A percentile compares a stretch with the other conserved stretches of the same genome.
These are phyloP conservation scores for Oikopleura dioica DNA, from an alignment of 23 tunicate species.

Conservation along the genomic window DNA sequence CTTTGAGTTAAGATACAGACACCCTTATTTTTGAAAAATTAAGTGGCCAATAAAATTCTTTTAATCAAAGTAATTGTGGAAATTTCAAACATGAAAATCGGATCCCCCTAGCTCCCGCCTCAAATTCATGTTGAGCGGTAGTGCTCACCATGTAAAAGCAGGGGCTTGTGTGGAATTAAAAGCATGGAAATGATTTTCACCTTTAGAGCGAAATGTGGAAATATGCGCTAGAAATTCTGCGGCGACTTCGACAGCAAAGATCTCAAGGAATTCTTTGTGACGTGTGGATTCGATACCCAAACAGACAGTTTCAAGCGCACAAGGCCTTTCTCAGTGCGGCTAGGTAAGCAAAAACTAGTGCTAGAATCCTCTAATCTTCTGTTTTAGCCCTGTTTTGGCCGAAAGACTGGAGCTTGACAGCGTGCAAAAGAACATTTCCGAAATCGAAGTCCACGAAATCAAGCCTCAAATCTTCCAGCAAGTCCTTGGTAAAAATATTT, in stretches of 20 bases:
- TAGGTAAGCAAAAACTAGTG: neutral
- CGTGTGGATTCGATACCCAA: neutral
- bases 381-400: conserved; percentile 8
- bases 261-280: neutral
- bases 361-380: neutral
- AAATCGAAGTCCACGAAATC: conserved; percentile 8
- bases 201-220: too few relatives aligned
- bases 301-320: neutral
- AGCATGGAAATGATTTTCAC: too few relatives aligned
- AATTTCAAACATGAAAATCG: too few relatives aligned
- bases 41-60: too few relatives aligned
- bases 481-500: conserved; percentile 1
- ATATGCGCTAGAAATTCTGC: too few relatives aligned
- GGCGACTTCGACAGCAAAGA: neutral
- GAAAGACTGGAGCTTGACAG: neutral
- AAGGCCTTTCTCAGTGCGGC: neutral
- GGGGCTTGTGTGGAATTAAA: too few relatives aligned
- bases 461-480: conserved; percentile 11
- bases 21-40: too few relatives aligned
- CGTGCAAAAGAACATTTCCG: neutral
- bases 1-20: too few relatives aligned
- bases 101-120: too few relatives aligned
- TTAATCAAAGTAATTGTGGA: too few relatives aligned
- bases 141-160: too few relatives aligned
- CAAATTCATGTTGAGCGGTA: too few relatives aligned